Evolutionary conservation across 2,113 vertebrate genomes (phyloP), one percentile per base, ranked within the genome.

Genomic region (Tonatia bakeri): DNA sequence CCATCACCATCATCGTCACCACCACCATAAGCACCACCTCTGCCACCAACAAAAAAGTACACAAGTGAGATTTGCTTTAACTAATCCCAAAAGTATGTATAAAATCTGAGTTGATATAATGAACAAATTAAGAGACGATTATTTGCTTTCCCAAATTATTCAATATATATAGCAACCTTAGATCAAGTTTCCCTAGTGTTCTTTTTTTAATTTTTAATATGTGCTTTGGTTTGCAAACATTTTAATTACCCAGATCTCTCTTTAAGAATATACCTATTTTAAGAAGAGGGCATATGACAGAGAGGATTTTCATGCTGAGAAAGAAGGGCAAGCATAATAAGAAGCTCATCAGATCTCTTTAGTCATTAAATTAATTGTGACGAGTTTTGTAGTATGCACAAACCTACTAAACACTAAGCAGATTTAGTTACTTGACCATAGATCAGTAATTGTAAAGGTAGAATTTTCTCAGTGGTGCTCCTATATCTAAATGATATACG

Each of bases 91-190:
- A 92, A 82, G 7, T 54, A n/a, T 38, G 17, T 43, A n/a, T 61
- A 75, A 94, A 83, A 61, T 87, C 56, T 43, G 7, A 95, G 33
- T 70, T 56, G 50, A 75, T 43, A 77, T 20, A 93, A 50, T 45
- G 19, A 93, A 77, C 26, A 87, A 73, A 88, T 88, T 22, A 69
- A 93, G 40, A 52, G 6, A 47, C 16, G 40, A 80, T 76, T 94
- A 73, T 90, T 97, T 93, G 81, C 70, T 95, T 95, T 96, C 93
- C 77, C 45, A 86, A 90, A 73, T 81, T 69, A 89, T 70, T 89
- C 73, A 54, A 84, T 47, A 40, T 73, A 40, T 69, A 91, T 7
- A 86, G 22, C 50, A 90, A 93, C 47, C 72, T 85, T 82, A 91
- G 94, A 61, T 56, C 77, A 61, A 75, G 59, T 80, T 84, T 94